Evolutionary conservation across 2,113 vertebrate species (phyloP).

Genomic region (Myotis lucifugus): DNA sequence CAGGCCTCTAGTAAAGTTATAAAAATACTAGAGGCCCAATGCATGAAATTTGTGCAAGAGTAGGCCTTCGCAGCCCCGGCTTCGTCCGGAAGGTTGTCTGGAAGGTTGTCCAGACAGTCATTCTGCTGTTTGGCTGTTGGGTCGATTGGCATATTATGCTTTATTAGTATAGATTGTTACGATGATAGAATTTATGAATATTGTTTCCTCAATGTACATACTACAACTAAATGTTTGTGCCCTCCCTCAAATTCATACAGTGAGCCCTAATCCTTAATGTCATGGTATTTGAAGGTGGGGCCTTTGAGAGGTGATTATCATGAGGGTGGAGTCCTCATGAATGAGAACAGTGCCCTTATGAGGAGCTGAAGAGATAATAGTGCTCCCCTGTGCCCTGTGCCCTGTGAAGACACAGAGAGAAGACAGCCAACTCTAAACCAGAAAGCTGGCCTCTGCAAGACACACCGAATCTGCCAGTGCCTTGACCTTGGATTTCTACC

Average conservation of each 20-base stretch:
- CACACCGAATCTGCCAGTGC: background rate
- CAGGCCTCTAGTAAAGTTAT: background rate
- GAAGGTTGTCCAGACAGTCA: too few relatives aligned
- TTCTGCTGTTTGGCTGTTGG: too few relatives aligned
- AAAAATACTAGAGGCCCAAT: background rate
- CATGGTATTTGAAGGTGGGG: background rate
- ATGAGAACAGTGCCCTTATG: background rate
- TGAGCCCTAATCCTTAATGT: background rate
- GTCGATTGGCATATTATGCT: too few relatives aligned
- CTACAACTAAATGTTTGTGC: background rate
- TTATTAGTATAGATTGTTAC: background rate
- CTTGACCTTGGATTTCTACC: background rate
- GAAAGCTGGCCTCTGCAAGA: background rate
- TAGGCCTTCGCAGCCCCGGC: too few relatives aligned
- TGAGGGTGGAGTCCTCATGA: background rate
- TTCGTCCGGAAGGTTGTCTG: too few relatives aligned
- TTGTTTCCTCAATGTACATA: background rate
- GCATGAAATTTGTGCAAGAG: too few relatives aligned
- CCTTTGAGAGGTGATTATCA: background rate
- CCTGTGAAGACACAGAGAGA: background rate
- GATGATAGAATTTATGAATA: background rate
- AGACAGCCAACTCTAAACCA: background rate
- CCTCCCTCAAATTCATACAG: too few relatives aligned
- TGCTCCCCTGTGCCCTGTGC: too few relatives aligned
- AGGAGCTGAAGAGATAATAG: background rate